Evolutionary conservation across 2,888 invertebrate genomes (phyloP).

Genomic region (Trilocha varians): DNA sequence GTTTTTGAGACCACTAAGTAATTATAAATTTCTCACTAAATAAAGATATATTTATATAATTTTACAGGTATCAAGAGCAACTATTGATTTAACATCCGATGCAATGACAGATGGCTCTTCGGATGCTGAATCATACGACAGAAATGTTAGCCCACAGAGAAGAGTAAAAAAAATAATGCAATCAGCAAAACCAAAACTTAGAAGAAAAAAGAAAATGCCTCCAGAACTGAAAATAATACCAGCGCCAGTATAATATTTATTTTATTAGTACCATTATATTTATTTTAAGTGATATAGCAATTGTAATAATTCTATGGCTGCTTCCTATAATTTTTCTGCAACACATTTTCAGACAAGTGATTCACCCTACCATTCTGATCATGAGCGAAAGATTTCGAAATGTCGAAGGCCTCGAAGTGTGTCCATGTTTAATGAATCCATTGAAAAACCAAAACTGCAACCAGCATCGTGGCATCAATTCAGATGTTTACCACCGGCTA

Average conservation of each 20-base stretch:
- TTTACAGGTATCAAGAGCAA: conserved; percentile 71
- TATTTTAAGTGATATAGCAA: background rate
- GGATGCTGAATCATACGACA: conserved; percentile 72
- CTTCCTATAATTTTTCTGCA: background rate
- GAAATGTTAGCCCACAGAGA: conserved; percentile 58
- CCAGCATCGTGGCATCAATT: conserved; percentile 70
- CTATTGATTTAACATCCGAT: conserved; percentile 76
- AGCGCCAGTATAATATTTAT: conserved; percentile 40
- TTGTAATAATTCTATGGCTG: too few species aligned
- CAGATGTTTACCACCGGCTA: conserved; percentile 56
- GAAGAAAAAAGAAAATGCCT: conserved; percentile 68
- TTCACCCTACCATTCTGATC: conserved; percentile 61
- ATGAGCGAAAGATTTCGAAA: conserved; percentile 47
- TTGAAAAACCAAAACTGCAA: conserved; percentile 51
- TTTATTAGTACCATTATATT: background rate
- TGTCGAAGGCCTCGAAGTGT: conserved; percentile 58
- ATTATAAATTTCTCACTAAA: too few species aligned
- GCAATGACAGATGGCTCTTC: conserved; percentile 78
- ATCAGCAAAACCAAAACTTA: conserved; percentile 45
- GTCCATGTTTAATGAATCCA: conserved; percentile 57
- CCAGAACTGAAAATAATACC: conserved; percentile 66
- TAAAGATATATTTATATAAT: conserved; percentile 12
- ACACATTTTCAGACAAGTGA: conserved; percentile 53
- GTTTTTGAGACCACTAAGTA: too few species aligned
- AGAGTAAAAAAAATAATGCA: conserved; percentile 56